Conservation (phyloP, 23 tunicate species). For the Diplosoma virens region DNA sequence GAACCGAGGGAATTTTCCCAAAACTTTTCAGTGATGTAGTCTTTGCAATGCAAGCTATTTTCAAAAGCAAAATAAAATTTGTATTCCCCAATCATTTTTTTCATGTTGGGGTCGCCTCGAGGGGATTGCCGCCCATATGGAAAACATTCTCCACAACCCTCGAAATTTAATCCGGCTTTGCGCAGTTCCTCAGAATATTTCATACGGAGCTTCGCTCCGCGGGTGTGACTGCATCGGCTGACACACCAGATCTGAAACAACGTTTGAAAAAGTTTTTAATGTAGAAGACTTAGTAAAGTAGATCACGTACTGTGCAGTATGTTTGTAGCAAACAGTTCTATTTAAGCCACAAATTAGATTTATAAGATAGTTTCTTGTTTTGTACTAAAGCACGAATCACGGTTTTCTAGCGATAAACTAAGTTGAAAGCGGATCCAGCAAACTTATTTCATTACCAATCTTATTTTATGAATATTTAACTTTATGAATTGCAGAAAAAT, state of each 20-base stretch:
- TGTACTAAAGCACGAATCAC: too few species aligned
- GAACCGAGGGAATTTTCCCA: conserved; percentile 19
- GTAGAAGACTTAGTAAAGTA: background rate
- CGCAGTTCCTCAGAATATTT: background rate
- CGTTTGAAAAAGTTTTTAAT: background rate
- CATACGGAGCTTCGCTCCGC: conserved; percentile 12
- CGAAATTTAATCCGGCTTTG: background rate
- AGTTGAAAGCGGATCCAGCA: too few species aligned
- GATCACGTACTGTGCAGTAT: too few species aligned
- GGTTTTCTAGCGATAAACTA: background rate
- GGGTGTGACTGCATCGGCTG: background rate
- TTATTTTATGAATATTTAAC: too few species aligned
- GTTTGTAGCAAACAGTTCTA: background rate
- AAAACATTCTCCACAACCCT: conserved; percentile 5
- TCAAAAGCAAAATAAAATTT: conserved; percentile 30
- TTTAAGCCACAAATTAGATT: background rate
- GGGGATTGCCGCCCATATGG: background rate
- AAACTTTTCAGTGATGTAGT: conserved; percentile 36
- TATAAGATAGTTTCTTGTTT: too few species aligned
- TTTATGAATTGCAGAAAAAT: too few species aligned
- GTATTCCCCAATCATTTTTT: background rate
- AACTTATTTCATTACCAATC: too few species aligned
- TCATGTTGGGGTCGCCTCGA: background rate
- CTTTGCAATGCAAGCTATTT: conserved; percentile 8
- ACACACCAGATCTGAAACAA: conserved; percentile 5